Evolutionary conservation across 2,888 invertebrate genomes (phyloP).

Genomic region (Megalurothrips usitatus): DNA sequence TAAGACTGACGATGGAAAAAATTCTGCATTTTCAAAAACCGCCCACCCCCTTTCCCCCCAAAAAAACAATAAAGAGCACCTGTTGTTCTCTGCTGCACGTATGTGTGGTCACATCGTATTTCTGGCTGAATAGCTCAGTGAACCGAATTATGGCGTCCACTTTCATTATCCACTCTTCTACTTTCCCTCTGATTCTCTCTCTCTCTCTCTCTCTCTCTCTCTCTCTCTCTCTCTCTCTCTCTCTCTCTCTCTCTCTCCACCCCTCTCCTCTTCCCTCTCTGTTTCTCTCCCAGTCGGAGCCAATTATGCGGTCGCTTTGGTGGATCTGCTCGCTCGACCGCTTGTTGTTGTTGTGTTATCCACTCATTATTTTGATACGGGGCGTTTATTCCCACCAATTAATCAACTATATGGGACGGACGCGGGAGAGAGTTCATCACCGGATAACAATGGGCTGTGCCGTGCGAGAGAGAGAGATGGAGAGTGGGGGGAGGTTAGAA

Average conservation of each 20-base stretch:
- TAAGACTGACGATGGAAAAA: too few species aligned
- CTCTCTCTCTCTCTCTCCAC: neutral
- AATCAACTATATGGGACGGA: neutral
- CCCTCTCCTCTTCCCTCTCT: neutral
- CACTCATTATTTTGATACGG: slow-evolving; percentile 23
- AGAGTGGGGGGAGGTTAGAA: neutral
- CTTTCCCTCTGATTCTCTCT: neutral
- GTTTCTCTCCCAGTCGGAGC: neutral
- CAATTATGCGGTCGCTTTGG: neutral
- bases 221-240: slow-evolving; percentile 1
- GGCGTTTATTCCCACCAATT: neutral
- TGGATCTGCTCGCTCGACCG: neutral
- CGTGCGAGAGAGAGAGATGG: neutral
- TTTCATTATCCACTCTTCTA: neutral
- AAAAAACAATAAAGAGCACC: too few species aligned
- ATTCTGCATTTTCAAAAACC: too few species aligned
- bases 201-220: neutral
- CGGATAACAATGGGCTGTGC: neutral
- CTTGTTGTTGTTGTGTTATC: neutral
- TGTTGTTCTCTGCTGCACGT: too few species aligned
- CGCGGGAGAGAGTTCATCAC: neutral
- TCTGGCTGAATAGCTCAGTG: too few species aligned
- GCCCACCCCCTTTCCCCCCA: too few species aligned
- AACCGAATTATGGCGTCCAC: neutral
- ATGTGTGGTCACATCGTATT: too few species aligned